A percentile compares a stretch with the other conserved stretches of the same genome.
phyloP scores from a whole-genome alignment of 2,113 vertebrate species.

The Centrocercus urophasianus region DNA sequence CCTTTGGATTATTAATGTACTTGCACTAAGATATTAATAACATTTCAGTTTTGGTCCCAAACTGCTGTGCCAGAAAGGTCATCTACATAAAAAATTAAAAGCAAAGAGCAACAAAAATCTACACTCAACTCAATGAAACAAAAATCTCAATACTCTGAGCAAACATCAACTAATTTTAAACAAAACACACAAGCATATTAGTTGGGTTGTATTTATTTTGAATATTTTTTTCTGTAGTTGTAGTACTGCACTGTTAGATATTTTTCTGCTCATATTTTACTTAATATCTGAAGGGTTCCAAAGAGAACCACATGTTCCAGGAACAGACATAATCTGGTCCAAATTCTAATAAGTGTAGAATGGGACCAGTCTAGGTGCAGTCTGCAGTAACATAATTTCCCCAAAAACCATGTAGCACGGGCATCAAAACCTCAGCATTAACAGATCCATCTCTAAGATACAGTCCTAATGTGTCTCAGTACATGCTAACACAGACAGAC shows the following conservation, averaged over 20 bases:
- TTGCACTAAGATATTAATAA: constrained; percentile 73
- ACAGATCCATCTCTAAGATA: background rate
- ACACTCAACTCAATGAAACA: background rate
- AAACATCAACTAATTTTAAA: background rate
- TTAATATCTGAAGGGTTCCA: background rate
- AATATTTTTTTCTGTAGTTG: background rate
- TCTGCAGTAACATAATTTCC: background rate
- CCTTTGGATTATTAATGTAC: constrained; percentile 74
- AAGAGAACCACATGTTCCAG: background rate
- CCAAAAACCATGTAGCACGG: background rate
- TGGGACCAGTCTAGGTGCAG: accelerated
- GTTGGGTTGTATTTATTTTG: background rate
- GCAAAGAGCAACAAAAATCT: background rate
- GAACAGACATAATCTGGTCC: background rate
- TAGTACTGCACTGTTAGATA: background rate
- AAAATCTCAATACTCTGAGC: background rate
- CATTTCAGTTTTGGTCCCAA: constrained; percentile 60
- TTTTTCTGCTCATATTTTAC: background rate
- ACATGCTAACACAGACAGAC: background rate
- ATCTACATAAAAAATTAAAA: constrained; percentile 50
- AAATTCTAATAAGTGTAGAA: background rate
- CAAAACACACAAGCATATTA: background rate
- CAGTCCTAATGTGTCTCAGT: background rate
- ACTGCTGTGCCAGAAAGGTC: constrained; percentile 73
- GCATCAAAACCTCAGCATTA: background rate